phyloP scores from a whole-genome alignment of 2,888 invertebrate genomes.

The Ophraella communa region DNA sequence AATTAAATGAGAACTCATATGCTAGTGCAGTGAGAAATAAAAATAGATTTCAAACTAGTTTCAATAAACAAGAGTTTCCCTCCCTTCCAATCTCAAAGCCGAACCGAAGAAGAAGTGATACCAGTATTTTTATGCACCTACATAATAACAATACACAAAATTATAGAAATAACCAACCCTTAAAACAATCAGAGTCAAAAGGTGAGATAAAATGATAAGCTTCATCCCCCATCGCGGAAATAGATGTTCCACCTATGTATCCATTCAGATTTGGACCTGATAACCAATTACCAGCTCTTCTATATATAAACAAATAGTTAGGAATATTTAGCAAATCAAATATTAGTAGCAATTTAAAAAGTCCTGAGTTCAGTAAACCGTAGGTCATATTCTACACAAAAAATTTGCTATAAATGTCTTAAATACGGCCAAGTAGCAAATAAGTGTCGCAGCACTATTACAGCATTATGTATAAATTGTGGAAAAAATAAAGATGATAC shows the following conservation, averaged over 20 bases:
- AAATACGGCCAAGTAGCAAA: slow-evolving; percentile 7
- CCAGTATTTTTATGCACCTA: too few relatives aligned
- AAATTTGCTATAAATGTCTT: neutral
- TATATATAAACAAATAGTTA: neutral
- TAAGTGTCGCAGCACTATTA: slow-evolving; percentile 6
- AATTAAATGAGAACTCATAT: neutral
- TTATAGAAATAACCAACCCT: neutral
- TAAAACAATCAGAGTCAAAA: neutral
- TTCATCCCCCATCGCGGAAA: too few relatives aligned
- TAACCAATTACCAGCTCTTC: too few relatives aligned
- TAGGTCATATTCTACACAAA: slow-evolving; percentile 10
- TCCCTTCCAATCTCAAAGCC: neutral
- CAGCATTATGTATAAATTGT: too few relatives aligned
- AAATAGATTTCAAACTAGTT: neutral
- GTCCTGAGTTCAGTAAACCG: neutral
- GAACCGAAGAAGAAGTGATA: neutral
- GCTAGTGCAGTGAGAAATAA: neutral
- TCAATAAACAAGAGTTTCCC: neutral
- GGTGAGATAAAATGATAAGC: neutral
- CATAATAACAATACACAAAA: too few relatives aligned
- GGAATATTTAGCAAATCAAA: neutral
- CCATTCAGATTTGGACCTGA: too few relatives aligned
- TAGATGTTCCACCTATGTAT: neutral
- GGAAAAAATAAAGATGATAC: too few relatives aligned
- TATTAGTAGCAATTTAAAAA: too few relatives aligned